These are phyloP conservation scores for Aphrocallistes beatrix DNA, from an alignment of 37 sponge, comb jelly and placozoan genomes.

Conservation along the genomic window DNA sequence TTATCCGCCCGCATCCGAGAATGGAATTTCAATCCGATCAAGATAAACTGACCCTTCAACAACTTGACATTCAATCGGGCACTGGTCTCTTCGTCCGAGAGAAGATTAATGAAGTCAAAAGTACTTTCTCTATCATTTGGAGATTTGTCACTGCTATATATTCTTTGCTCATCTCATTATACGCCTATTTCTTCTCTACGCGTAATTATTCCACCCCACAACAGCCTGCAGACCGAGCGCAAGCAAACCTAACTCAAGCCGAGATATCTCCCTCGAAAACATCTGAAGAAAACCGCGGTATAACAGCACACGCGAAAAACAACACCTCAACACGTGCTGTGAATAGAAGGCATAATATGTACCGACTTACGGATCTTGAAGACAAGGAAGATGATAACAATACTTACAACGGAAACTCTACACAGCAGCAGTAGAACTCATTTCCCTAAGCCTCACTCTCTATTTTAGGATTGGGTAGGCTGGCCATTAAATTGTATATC, in stretches of 20 bases:
- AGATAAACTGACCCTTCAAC: neutral
- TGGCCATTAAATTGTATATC: too few relatives aligned
- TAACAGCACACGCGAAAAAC: neutral
- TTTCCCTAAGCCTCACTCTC: too few relatives aligned
- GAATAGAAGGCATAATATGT: neutral
- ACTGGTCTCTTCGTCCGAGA: neutral
- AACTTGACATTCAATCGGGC: neutral
- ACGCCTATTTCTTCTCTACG: neutral
- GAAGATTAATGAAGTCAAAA: neutral
- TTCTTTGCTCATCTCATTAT: neutral
- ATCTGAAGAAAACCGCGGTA: neutral
- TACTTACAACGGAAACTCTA: constrained; percentile 2
- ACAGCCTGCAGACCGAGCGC: too few relatives aligned
- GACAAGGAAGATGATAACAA: neutral
- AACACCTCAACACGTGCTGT: neutral
- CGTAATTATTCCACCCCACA: neutral
- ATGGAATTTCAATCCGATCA: neutral
- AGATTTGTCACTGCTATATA: neutral
- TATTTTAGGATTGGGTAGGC: too few relatives aligned
- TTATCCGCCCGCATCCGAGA: neutral
- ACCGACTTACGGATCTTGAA: neutral
- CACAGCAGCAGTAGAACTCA: neutral
- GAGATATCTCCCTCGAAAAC: neutral
- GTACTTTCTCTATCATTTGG: neutral
- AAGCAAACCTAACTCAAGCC: too few relatives aligned